Base-by-base conservation (phyloP, 2,113 vertebrate species). In the Passerina amoena region DNA sequence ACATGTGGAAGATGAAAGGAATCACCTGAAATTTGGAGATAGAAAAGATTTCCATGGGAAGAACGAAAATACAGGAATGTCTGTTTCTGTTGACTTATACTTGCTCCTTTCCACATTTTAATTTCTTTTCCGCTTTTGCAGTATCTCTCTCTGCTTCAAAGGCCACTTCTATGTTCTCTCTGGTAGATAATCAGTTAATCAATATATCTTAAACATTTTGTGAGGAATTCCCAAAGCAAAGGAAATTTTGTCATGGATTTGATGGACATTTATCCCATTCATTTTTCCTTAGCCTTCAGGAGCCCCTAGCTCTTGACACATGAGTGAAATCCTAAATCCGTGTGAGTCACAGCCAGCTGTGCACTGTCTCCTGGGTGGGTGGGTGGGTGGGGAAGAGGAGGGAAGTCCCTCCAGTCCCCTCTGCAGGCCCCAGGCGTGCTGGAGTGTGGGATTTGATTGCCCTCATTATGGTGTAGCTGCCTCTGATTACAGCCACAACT, bases 391-490 rank as follows among this genome's bases (percentile, higher is more conserved):
- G 69, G 33, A 71, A 68, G 53, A 72, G 48, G 40, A 86, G 42
- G 56, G 27, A 27, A 60, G 38, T 5, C 15, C 20, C 48, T 75
- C 11, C 75, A 45, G 9, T 4, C 13, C 51, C 44, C 51, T 47
- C 47, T 33, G 24, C 47, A 70, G n/a, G 50, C 12, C 31, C 14
- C 54, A 35, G 59, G 44, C 19, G 2, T 4, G 65, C 82, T 72
- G 79, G 68, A 66, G 15, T 31, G 69, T 42, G 57, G 68, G 73
- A 85, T 91, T 68, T 92, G 72, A 91, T 79, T 93, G 77, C 80
- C 65, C 50, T 94, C 69, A 63, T 93, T 85, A 82, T 0, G 30
- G n/a, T n/a, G 40, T 48, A 61, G 77, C 80, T 91, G 69, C 33
- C 75, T 77, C 59, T 57, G 45, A 73, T 77, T 85, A 81, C n/a